Evolutionary conservation across 2,888 invertebrate species (phyloP).

Genomic region (Lepidocyrtinus sp.): DNA sequence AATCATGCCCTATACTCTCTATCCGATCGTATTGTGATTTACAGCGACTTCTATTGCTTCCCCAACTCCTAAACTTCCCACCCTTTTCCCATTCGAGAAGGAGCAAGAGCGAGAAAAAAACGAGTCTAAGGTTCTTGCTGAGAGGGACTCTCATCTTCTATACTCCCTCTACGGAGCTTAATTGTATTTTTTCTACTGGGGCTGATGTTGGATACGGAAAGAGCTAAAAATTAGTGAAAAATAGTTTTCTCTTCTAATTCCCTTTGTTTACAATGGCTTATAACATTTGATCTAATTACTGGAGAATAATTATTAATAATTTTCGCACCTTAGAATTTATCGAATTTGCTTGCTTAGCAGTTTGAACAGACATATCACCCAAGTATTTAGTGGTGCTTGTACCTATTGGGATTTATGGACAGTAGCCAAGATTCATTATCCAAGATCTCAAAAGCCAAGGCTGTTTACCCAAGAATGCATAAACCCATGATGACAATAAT

Average conservation of each 20-base stretch:
- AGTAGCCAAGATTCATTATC: background rate
- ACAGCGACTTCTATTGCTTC: slow-evolving; percentile 7
- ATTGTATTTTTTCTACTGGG: slow-evolving; percentile 12
- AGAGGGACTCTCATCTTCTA: slow-evolving; percentile 15
- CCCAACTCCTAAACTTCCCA: background rate
- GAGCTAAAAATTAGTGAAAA: background rate
- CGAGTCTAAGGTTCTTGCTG: slow-evolving; percentile 40
- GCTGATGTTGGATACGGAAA: background rate
- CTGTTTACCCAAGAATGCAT: no score
- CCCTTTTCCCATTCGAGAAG: slow-evolving; percentile 7
- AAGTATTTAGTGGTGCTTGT: no score
- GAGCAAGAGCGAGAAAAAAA: slow-evolving; percentile 26
- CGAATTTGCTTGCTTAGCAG: background rate
- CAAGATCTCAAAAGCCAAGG: background rate
- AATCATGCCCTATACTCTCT: background rate
- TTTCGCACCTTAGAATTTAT: background rate
- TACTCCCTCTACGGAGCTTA: slow-evolving; percentile 16
- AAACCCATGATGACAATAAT: background rate
- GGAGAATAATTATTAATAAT: no score
- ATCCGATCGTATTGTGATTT: background rate
- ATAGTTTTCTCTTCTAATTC: no score
- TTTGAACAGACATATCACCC: no score
- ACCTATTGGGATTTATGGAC: no score
- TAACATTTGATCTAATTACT: background rate
- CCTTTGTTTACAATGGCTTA: background rate